Evolutionary conservation across 2,888 invertebrate species (phyloP).

Genomic region (Papilio gigon): DNA sequence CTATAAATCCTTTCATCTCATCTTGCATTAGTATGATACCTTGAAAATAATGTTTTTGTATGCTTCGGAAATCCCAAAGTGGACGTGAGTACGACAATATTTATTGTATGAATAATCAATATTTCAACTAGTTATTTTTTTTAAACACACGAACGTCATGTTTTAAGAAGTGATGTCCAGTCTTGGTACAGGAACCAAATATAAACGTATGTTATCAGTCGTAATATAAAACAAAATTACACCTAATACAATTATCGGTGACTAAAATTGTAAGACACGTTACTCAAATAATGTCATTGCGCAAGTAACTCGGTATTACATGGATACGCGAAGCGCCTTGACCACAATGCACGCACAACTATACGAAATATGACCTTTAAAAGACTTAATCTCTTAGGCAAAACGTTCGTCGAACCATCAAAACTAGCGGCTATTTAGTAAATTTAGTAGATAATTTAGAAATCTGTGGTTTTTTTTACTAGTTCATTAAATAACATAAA

Average conservation of each 20-base stretch:
- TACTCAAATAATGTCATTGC: conserved; percentile 32
- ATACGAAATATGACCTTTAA: conserved; percentile 35
- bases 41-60: not conserved
- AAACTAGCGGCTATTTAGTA: not conserved
- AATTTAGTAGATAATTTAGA: not conserved
- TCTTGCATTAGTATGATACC: not conserved
- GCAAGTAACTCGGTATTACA: conserved; percentile 18
- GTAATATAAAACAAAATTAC: not conserved
- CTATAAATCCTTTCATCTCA: not conserved
- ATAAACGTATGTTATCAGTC: not conserved
- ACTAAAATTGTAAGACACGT: conserved; percentile 20
- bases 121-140: not conserved
- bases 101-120: not conserved
- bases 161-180: not conserved
- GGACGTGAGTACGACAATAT: not conserved
- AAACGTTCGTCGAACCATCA: conserved; percentile 10
- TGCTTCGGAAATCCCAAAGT: conserved; percentile 12
- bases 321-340: conserved; percentile 27
- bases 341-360: conserved; percentile 25
- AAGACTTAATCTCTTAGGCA: conserved; percentile 23
- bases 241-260: conserved; percentile 7
- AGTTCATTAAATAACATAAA: not conserved
- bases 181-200: not conserved
- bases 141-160: not conserved
- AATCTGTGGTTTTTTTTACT: not conserved